phyloP scores from a whole-genome alignment of 2,888 invertebrate genomes.

The Cerceris ruficornis region DNA sequence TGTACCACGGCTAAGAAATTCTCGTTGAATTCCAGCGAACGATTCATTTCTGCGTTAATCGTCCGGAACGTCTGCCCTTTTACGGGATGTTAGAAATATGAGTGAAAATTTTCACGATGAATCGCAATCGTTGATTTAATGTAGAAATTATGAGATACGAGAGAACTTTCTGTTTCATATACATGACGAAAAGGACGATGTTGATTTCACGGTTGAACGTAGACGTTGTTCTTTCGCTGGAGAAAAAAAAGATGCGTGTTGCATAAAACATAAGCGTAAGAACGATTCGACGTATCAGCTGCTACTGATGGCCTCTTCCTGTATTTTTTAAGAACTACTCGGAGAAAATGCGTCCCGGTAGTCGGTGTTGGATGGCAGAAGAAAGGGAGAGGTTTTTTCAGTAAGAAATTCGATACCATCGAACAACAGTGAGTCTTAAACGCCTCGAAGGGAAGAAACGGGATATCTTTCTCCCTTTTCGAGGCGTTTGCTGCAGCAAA shows the following conservation, averaged over 20 bases:
- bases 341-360: neutral
- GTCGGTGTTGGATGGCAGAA: slow-evolving; percentile 2
- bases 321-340: slow-evolving; percentile 3
- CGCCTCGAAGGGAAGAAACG: slow-evolving; percentile 22
- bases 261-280: slow-evolving; percentile 3
- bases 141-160: too few species aligned
- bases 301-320: neutral
- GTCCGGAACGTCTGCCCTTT: neutral
- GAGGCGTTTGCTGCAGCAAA: slow-evolving; percentile 4
- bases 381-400: slow-evolving; percentile 17
- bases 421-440: neutral
- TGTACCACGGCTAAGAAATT: neutral
- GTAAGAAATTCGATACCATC: slow-evolving; percentile 41
- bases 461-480: slow-evolving; percentile 23
- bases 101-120: too few species aligned
- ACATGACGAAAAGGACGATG: neutral
- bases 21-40: neutral
- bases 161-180: too few species aligned
- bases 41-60: neutral
- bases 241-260: neutral
- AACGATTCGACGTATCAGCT: neutral
- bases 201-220: slow-evolving; percentile 6
- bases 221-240: neutral
- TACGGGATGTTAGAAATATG: too few species aligned
- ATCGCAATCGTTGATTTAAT: too few species aligned